Base-by-base conservation (phyloP, 2,888 invertebrate species). In the Clunio marinus region DNA sequence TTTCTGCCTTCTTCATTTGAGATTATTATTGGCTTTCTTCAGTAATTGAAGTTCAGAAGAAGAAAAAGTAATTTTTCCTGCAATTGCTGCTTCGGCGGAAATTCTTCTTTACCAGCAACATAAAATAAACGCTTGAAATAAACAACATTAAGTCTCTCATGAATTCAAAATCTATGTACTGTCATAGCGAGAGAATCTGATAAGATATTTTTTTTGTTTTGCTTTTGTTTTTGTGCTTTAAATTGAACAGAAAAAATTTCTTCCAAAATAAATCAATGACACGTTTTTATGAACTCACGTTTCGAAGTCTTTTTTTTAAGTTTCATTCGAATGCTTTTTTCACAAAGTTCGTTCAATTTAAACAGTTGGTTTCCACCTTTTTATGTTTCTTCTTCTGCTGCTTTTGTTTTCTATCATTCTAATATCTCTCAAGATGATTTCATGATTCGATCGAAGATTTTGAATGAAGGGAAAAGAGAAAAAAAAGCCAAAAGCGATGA, bases 201-300 rank as follows among this genome's bases (percentile, higher is more conserved):
- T 57, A 57, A 57, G 25, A 57, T 22, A 24, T 46, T 20, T 15
- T 46, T 46, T 46, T 22, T 46, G 17, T 22, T 46, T 46, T 57
- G 41, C 17, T 41, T 41, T 10, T n/a, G n/a, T n/a, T n/a, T n/a
- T n/a, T n/a, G n/a, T n/a, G n/a, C n/a, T n/a, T n/a, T n/a, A n/a
- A n/a, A n/a, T n/a, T 41, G n/a, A 41, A 41, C 41, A 41, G 41
- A 8, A 32, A 41, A 41, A 41, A 25, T 27, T 57, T 55, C 24
- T 57, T 57, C 28, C 20, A 20, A 59, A 59, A 59, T 59, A 59
- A 59, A 59, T 59, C 59, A 59, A 59, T 59, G 59, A 59, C 59
- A 59, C 59, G 59, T 59, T 59, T 59, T 25, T 24, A 24, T 28
- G 32, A 59, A 28, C 25, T 59, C 59, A 59, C 59, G 59, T 59